These are phyloP conservation scores for Eurystomus gularis DNA, from an alignment of 2,113 vertebrate species.

Conservation along the genomic window DNA sequence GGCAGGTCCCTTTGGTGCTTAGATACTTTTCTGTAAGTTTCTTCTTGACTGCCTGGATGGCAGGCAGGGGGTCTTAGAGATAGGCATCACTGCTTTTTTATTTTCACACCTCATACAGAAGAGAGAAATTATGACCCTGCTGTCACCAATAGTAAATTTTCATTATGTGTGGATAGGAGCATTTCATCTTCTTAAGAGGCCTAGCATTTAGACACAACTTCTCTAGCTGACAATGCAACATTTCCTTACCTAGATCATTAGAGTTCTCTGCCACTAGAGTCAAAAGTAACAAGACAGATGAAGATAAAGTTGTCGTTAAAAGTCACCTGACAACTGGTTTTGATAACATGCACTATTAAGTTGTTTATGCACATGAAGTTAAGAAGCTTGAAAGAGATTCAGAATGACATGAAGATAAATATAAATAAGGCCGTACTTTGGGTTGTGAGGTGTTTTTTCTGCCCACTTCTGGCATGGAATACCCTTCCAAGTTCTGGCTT, in stretches of 20 bases:
- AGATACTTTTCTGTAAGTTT: not conserved
- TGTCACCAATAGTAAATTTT: not conserved
- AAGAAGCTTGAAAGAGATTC: not conserved
- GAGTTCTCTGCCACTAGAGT: not conserved
- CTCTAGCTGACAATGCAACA: not conserved
- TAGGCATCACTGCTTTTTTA: not conserved
- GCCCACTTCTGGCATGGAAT: conserved; percentile 83
- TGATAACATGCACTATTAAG: not conserved
- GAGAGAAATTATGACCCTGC: not conserved
- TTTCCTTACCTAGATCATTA: not conserved
- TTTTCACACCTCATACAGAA: not conserved
- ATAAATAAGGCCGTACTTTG: conserved; percentile 75
- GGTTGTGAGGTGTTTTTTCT: conserved; percentile 75
- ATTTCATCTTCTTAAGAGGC: not conserved
- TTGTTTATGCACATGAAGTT: not conserved
- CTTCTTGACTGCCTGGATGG: not conserved
- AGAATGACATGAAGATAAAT: not conserved
- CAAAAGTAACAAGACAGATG: not conserved
- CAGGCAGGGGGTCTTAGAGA: not conserved
- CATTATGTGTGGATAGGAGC: not conserved
- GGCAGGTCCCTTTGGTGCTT: not conserved
- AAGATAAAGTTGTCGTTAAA: not conserved
- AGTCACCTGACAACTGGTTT: not conserved
- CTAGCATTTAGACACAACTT: not conserved
- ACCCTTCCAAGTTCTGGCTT: conserved; percentile 73